These are phyloP conservation scores for Pleuronectes platessa DNA, from an alignment of 2,113 vertebrate species.

Conservation along the genomic window DNA sequence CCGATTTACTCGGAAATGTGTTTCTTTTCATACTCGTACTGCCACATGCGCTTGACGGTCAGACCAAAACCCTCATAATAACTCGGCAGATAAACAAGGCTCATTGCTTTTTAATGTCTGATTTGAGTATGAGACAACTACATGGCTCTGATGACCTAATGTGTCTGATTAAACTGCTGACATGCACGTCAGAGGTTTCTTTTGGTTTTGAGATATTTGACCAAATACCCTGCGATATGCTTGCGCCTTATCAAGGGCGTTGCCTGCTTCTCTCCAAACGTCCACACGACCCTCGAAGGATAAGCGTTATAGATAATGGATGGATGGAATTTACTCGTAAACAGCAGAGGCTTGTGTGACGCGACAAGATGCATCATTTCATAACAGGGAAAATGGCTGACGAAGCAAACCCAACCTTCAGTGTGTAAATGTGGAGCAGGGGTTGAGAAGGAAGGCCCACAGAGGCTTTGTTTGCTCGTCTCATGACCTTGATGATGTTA, in stretches of 20 bases:
- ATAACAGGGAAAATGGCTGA: background rate
- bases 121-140: no score
- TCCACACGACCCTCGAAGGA: no score
- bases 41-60: constrained; percentile 14
- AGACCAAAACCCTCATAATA: constrained; percentile 7
- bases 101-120: no score
- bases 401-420: background rate
- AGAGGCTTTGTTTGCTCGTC: constrained; percentile 1
- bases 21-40: constrained; percentile 20
- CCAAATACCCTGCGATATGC: background rate
- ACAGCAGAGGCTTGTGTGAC: background rate
- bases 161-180: background rate
- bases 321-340: background rate
- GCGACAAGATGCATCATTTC: background rate
- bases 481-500: background rate
- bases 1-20: constrained; percentile 19
- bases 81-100: no score
- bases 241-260: no score
- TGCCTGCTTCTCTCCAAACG: no score
- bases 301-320: no score
- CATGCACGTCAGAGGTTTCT: background rate
- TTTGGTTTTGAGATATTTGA: background rate
- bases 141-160: background rate
- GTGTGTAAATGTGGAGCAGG: background rate
- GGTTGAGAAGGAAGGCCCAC: background rate